Evolutionary conservation across 2,113 vertebrate species (phyloP).

Genomic region (Cranoglanis bouderius): DNA sequence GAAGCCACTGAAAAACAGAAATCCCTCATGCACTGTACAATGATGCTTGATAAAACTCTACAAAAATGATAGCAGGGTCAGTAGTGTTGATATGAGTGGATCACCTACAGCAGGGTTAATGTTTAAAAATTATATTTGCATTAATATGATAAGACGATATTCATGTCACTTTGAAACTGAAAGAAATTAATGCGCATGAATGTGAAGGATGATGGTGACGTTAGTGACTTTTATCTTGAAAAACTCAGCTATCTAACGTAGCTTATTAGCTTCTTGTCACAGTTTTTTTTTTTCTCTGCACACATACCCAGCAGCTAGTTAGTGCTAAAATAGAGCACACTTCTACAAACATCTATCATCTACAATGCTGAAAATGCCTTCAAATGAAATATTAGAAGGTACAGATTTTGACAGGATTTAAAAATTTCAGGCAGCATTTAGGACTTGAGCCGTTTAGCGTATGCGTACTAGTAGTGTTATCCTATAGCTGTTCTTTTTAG

Average conservation of each 20-base stretch:
- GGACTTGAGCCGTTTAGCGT: neutral
- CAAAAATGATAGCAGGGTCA: neutral
- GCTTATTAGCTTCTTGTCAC: neutral
- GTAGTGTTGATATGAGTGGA: neutral
- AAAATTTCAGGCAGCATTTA: neutral
- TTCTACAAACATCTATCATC: neutral
- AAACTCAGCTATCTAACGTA: neutral
- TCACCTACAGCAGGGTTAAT: neutral
- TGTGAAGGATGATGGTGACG: neutral
- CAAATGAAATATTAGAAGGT: conserved; percentile 16
- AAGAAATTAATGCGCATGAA: neutral
- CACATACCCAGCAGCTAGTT: neutral
- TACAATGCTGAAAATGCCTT: neutral
- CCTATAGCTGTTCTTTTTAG: neutral
- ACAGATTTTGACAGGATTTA: neutral
- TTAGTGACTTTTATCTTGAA: conserved; percentile 36
- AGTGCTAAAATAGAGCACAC: neutral
- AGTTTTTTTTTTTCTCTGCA: neutral
- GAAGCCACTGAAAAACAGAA: neutral
- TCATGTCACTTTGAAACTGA: neutral
- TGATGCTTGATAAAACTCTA: neutral
- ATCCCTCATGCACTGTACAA: neutral
- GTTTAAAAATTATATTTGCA: neutral
- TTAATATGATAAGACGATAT: neutral
- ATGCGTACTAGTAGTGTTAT: neutral